Evolutionary conservation across 1,140 invertebrate species (phyloP), one percentile per base, ranked within the genome.

Genomic region (Choristoneura fumiferana): DNA sequence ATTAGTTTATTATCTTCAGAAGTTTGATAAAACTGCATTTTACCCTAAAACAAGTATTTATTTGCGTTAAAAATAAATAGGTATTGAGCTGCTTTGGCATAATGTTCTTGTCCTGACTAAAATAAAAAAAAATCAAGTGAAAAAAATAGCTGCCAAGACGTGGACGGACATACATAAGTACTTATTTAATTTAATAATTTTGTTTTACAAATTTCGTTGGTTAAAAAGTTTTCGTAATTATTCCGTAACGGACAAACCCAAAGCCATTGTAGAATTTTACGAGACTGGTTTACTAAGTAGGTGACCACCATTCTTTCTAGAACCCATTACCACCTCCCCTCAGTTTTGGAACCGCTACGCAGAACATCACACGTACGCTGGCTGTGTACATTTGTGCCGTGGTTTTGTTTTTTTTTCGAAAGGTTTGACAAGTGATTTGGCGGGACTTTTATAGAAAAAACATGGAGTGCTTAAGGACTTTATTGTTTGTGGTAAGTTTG

Each of bases 221-320:
- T n/a, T n/a, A 29, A 29, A 2, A 2, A 3, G 22, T 29, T 29
- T 29, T 29, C 22, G 22, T 29, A 29, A 29, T 29, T 29, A 29
- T 29, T 29, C 6, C 2, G 22, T 29, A 29, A 29, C 13, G 9
- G 37, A 13, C 37, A 2, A 38, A n/a, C 37, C 37, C 37, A n/a
- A 38, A n/a, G 13, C 4, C 4, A 38, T n/a, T 38, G 37, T 38
- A 38, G 14, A 35, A 8, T 54, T 36, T 15, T 17, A 29, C 22
- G 49, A 15, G 52, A 54, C 52, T 35, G 52, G 29, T 35, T 54
- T 54, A 10, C 13, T 34, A 54, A 54, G 52, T 54, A 36, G 52
- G 52, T 54, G 34, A 54, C 52, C 33, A 15, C 33, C 52, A 54
- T 36, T 12, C 22, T 35, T 53, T 53, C 52, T 54, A 35, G 34